Evolutionary conservation across 2,113 vertebrate species (phyloP).

Genomic region (Menura novaehollandiae): DNA sequence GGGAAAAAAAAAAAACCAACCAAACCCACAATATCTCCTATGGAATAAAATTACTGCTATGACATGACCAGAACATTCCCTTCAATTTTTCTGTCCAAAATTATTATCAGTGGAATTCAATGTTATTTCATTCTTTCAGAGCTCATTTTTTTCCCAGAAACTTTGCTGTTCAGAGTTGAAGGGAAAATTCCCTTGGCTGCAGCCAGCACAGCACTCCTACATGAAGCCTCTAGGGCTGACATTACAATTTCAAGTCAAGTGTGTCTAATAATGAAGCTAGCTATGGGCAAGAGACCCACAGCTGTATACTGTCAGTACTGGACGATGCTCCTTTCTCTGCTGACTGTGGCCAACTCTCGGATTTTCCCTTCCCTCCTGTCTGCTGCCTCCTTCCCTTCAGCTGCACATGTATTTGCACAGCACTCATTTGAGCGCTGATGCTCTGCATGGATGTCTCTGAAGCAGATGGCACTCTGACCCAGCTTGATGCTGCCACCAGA

Average conservation of each 20-base stretch:
- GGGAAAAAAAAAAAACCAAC: background rate
- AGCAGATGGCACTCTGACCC: background rate
- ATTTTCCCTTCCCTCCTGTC: background rate
- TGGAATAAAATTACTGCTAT: background rate
- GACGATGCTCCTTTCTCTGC: background rate
- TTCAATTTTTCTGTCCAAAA: background rate
- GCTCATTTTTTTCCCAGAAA: background rate
- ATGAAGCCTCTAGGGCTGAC: background rate
- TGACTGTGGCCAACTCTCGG: background rate
- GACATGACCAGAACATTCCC: background rate
- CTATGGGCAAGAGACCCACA: background rate
- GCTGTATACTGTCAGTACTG: background rate
- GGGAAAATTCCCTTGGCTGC: background rate
- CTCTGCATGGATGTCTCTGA: background rate
- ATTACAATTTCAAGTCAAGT: background rate
- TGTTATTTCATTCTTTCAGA: background rate
- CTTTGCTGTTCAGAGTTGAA: background rate
- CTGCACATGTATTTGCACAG: accelerated
- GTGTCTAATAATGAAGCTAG: background rate
- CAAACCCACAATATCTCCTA: background rate
- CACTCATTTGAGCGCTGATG: background rate
- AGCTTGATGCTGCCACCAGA: background rate
- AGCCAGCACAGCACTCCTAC: background rate
- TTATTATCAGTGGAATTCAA: background rate
- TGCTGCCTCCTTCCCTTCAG: background rate